Percentiles rank a stretch among this genome's conserved stretches.
These are phyloP conservation scores for Zosterops borbonicus DNA, from an alignment of 2,113 vertebrate species.

Conservation along the genomic window DNA sequence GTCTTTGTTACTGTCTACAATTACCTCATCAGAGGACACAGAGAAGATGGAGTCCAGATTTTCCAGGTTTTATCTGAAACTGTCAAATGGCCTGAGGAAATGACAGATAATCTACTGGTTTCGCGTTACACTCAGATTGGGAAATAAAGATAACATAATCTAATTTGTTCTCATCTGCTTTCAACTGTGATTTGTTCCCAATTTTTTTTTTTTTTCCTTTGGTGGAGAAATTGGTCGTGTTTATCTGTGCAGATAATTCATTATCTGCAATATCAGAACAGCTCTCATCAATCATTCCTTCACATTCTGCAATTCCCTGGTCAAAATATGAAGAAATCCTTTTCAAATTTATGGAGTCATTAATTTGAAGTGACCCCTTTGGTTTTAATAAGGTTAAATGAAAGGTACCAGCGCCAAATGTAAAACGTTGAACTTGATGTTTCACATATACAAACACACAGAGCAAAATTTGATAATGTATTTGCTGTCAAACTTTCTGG, in stretches of 20 bases:
- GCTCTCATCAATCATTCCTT: neutral
- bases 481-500: neutral
- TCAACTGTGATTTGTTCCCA: neutral
- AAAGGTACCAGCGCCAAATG: neutral
- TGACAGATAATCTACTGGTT: neutral
- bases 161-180: neutral
- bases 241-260: neutral
- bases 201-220: neutral
- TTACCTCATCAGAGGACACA: neutral
- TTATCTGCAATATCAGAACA: neutral
- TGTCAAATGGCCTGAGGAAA: neutral
- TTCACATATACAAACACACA: neutral
- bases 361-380: neutral
- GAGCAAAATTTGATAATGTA: neutral
- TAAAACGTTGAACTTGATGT: neutral
- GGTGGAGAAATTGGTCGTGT: neutral
- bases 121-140: neutral
- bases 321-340: neutral
- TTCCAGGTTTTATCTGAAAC: neutral
- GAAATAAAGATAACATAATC: neutral
- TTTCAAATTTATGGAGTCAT: neutral
- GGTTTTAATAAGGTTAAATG: neutral
- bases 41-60: neutral
- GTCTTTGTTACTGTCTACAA: neutral
- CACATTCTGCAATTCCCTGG: neutral